Percentiles rank a stretch among this genome's conserved stretches.
phyloP scores from a whole-genome alignment of 2,888 invertebrate species.

The Drosophila neutralis region DNA sequence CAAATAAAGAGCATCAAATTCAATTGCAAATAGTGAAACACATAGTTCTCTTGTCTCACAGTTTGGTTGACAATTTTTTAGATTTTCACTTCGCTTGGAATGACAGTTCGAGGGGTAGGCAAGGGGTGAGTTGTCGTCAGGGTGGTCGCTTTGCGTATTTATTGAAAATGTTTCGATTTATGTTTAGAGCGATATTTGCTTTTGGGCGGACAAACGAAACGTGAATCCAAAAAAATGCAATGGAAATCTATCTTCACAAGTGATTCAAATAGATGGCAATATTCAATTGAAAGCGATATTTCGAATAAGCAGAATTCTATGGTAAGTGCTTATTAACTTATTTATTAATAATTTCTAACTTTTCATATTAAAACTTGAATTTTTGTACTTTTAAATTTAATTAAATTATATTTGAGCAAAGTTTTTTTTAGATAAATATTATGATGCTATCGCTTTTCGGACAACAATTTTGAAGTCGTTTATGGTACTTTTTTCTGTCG shows the following conservation, averaged over 20 bases:
- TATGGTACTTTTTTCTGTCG: background rate
- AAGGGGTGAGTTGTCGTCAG: background rate
- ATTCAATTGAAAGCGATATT: background rate
- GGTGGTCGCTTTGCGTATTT: conserved; percentile 57
- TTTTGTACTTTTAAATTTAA: background rate
- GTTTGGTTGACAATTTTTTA: conserved; percentile 69
- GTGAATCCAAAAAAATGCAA: conserved; percentile 53
- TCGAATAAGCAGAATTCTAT: background rate
- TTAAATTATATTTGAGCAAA: background rate
- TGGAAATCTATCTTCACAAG: conserved; percentile 44
- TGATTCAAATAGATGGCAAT: background rate
- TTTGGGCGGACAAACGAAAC: conserved; percentile 65
- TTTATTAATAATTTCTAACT: no score
- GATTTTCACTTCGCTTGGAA: conserved; percentile 30
- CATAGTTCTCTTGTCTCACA: conserved; percentile 64
- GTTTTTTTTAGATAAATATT: background rate
- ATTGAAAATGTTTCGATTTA: conserved; percentile 77
- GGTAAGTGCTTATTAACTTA: background rate
- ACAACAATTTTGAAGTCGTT: background rate
- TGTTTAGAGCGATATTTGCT: conserved; percentile 75
- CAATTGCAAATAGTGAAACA: conserved; percentile 72
- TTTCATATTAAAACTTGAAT: background rate
- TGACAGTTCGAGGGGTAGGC: conserved; percentile 4
- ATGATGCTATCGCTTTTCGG: background rate
- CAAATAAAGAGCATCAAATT: conserved; percentile 68